Base-by-base conservation (phyloP, 2,888 invertebrate species). In the Cosmia trapezina region DNA sequence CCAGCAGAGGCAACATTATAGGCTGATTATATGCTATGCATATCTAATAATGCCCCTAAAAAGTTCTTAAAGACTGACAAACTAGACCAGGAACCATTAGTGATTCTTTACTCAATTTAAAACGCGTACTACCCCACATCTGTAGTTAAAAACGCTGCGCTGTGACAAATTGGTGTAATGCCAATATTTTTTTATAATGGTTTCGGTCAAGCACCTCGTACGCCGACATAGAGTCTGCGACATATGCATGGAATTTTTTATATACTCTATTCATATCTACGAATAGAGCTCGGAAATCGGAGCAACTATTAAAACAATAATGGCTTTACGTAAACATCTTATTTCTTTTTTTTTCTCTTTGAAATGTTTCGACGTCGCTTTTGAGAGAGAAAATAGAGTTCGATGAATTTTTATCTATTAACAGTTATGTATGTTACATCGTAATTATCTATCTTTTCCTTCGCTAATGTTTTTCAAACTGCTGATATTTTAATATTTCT, bases 171-270 rank as follows among this genome's bases (percentile, higher is more conserved):
- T 88, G 89, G 88, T 86, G 47, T 51, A 7, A 33, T 83, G 89
- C 89, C 89, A 89, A 87, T 69, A n/a, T 83, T 83, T 85, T 68
- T 86, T 68, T 67, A 71, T 83, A 77, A 83, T 80, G 73, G 80
- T 83, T 86, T 83, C 80, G 88, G 89, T 89, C 88, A 89, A 89
- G 80, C 79, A 88, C 89, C 88, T 86, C 84, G 63, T 67, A 56
- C 66, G 69, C 70, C 87, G 89, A 87, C 89, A 80, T 28, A 63
- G 68, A 83, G 89, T 85, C 89, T 86, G 69, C 83, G 59, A 76
- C 73, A 76, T 67, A 72, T 47, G 65, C 54, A 69, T 78, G 80
- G 71, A 80, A 73, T 79, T 70, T 76, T 76, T 73, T 53, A 33
- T 54, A 70, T 64, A 51, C 60, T 80, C 62, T 73, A 66, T 73